Base-by-base conservation (phyloP, 2,113 vertebrate species). In the Amblyopsis rosae region DNA sequence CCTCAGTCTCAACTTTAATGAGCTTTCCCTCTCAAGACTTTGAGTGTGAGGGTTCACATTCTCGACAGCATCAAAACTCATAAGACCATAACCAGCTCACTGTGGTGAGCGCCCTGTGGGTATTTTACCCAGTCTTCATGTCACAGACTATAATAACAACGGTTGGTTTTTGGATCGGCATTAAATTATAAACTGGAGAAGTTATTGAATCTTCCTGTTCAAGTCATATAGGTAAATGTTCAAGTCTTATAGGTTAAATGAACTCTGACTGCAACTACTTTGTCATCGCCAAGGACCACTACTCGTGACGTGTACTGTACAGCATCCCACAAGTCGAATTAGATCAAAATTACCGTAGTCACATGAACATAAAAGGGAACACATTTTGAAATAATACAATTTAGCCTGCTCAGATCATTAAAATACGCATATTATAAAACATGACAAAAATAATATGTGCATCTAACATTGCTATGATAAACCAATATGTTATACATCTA, bases 41-140 rank as follows among this genome's bases (percentile, higher is more conserved):
- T 73, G 35, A 66, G 83, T 86, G 87, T 75, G 70, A 88, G 79
- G 86, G 89, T 88, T 89, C 84, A 90, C 84, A 90, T 91, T 91
- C 90, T 88, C 87, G 63, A 84, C 83, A 75, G 74, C 69, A 75
- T 81, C 83, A 82, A 79, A 84, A 85, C 87, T 89, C 83, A 85
- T 86, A 88, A 90, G 88, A 87, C 83, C 83, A 81, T 85, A 86
- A 89, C 81, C 87, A 74, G 89, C 86, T 84, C 86, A 86, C 77
- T 82, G 86, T 80, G 76, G 72, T 64, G 66, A 74, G 83, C 72
- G 51, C 70, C 69, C 51, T 59, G 16, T 71, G 70, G 69, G 70
- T 65, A 75, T 79, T 73, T 80, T 72, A 73, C 72, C 75, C 9
- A 67, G 66, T 70, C 77, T 78, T 81, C 76, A 15, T 78, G 74